Conservation (phyloP, 2,797 vertebrate species). For the Propithecus deckenii region DNA sequence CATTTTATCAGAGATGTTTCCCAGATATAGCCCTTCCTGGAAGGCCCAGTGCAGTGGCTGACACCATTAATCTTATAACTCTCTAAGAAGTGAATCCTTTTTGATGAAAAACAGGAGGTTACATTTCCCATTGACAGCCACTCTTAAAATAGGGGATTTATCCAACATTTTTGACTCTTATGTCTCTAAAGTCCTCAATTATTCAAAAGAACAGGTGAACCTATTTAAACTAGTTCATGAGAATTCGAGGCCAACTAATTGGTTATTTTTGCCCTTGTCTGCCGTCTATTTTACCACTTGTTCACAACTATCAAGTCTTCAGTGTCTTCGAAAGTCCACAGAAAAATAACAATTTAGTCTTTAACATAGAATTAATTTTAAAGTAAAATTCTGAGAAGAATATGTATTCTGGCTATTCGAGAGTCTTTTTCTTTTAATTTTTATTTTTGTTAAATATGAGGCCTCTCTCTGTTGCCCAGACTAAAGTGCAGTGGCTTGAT, state of each 20-base stretch:
- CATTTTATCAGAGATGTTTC: not conserved
- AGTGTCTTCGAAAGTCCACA: not conserved
- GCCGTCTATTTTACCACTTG: not conserved
- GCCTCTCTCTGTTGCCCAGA: not conserved
- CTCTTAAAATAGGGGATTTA: not conserved
- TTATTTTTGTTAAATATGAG: not conserved
- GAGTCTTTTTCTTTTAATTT: not conserved
- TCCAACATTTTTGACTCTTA: not conserved
- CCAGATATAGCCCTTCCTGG: not conserved
- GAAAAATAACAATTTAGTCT: not conserved
- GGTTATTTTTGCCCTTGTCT: not conserved
- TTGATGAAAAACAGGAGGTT: not conserved
- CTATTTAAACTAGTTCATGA: not conserved
- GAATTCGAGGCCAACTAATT: not conserved
- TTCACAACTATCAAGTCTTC: not conserved
- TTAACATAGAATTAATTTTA: not conserved
- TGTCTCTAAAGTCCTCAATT: not conserved
- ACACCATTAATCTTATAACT: not conserved
- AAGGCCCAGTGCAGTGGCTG: not conserved
- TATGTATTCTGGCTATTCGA: not conserved
- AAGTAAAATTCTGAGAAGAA: not conserved
- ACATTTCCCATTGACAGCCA: not conserved
- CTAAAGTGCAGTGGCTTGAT: not conserved
- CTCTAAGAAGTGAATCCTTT: constrained; percentile 8
- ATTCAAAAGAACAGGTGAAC: not conserved